phyloP scores from a whole-genome alignment of 2,113 vertebrate genomes.

The Xenotilapia caudafasciata region DNA sequence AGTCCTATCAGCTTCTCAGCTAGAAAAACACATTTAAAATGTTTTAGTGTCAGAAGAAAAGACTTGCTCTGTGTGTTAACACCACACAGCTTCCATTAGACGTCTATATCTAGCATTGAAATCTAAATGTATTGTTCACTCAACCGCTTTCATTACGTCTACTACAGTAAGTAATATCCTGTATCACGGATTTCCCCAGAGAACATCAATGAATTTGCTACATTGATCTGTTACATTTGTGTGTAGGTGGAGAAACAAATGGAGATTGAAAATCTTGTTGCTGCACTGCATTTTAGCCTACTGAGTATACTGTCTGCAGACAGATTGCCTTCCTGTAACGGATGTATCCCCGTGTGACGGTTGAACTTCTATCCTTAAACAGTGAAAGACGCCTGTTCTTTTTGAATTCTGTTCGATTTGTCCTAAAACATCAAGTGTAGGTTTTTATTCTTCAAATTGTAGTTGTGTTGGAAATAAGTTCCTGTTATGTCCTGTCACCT shows the following conservation, averaged over 20 bases:
- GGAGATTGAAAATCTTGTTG: not conserved
- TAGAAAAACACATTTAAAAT: not conserved
- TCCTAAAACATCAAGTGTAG: not conserved
- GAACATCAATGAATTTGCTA: not conserved
- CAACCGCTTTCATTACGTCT: not conserved
- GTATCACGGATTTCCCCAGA: not conserved
- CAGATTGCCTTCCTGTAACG: not conserved
- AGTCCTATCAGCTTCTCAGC: not conserved
- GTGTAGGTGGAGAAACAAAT: not conserved
- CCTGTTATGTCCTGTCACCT: not conserved
- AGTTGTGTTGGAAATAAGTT: not conserved
- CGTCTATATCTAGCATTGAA: not conserved
- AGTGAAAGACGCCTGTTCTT: not conserved
- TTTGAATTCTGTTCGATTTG: not conserved
- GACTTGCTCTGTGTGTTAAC: not conserved
- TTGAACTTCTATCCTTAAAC: not conserved
- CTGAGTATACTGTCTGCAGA: not conserved
- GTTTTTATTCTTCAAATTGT: not conserved
- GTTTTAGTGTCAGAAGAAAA: not conserved
- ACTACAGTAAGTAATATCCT: not conserved
- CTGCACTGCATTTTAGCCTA: not conserved
- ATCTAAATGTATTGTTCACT: not conserved
- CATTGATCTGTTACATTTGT: not conserved
- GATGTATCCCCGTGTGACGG: not conserved
- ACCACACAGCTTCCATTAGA: not conserved